Conservation (phyloP, 2,888 invertebrate genomes). For the Lymantria dispar region DNA sequence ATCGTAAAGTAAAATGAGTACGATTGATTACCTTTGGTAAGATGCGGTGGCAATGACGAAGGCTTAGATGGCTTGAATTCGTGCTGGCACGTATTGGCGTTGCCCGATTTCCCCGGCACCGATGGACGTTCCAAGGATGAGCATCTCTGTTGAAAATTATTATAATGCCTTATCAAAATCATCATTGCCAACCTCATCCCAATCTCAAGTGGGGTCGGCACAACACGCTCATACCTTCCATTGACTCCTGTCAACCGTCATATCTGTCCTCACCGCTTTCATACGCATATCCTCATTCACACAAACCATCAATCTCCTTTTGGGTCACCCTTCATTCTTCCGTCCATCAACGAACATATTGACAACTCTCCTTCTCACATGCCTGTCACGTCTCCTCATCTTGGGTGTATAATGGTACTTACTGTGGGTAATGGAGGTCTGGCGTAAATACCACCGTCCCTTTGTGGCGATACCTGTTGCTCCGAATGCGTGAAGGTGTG, state of each 20-base stretch:
- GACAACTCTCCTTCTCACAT: too few species aligned
- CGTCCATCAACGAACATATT: too few species aligned
- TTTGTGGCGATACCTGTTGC: constrained; percentile 22
- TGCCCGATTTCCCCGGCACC: constrained; percentile 80
- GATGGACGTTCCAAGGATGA: constrained; percentile 92
- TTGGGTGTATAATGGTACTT: constrained; percentile 51
- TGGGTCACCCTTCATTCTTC: too few species aligned
- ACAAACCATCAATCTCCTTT: too few species aligned
- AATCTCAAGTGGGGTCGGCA: too few species aligned
- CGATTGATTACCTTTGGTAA: constrained; percentile 83
- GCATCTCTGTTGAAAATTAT: constrained; percentile 72
- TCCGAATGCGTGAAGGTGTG: constrained; percentile 82
- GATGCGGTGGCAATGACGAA: constrained; percentile 88
- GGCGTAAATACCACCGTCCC: constrained; percentile 50
- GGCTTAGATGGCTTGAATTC: constrained; percentile 83
- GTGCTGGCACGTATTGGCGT: constrained; percentile 74
- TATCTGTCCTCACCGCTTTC: too few species aligned
- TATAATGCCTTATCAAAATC: too few species aligned
- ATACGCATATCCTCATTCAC: too few species aligned
- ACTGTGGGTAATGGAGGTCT: constrained; percentile 89
- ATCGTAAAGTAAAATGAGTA: not conserved
- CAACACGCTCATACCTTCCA: too few species aligned
- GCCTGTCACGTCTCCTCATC: too few species aligned
- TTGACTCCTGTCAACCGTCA: too few species aligned
- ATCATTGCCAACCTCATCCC: too few species aligned